These are phyloP conservation scores for Porites lobata DNA, from an alignment of 92 coral and sea anemone genomes.

Conservation along the genomic window DNA sequence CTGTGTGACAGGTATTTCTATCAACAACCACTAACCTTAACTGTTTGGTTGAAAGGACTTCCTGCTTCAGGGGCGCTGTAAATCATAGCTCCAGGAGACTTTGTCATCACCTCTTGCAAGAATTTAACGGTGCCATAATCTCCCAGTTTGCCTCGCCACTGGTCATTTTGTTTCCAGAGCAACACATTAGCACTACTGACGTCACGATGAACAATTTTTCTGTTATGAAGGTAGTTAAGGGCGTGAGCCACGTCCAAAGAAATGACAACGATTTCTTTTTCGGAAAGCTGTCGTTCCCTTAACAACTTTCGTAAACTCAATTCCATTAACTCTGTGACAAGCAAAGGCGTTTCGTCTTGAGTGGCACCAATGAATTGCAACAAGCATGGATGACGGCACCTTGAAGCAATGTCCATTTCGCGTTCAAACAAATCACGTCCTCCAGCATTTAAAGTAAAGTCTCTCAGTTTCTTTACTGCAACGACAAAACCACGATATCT, in stretches of 20 bases:
- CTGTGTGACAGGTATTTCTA: no score
- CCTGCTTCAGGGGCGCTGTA: no score
- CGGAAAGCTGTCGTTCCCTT: slow-evolving; percentile 50
- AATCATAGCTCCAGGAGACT: no score
- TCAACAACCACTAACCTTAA: no score
- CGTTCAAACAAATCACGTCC: slow-evolving; percentile 62
- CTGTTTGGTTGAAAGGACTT: no score
- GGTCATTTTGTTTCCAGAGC: slow-evolving; percentile 52
- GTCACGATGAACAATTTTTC: slow-evolving; percentile 85
- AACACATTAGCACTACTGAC: slow-evolving; percentile 90
- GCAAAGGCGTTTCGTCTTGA: slow-evolving; percentile 64
- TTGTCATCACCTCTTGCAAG: no score
- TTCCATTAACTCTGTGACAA: slow-evolving; percentile 42
- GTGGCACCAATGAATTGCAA: no score
- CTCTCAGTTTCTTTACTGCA: slow-evolving; percentile 78
- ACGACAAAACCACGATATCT: slow-evolving; percentile 67
- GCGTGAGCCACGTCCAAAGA: slow-evolving; percentile 73
- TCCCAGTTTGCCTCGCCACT: no score
- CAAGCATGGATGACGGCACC: slow-evolving; percentile 80
- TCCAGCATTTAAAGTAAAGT: slow-evolving; percentile 55
- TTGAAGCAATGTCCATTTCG: slow-evolving; percentile 85
- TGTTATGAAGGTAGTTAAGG: slow-evolving; percentile 83
- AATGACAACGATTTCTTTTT: slow-evolving; percentile 51
- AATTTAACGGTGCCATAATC: no score
- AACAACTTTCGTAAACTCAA: slow-evolving; percentile 43